Base-by-base conservation (phyloP, 2,888 invertebrate species). In the Hirtodrosophila confusa region DNA sequence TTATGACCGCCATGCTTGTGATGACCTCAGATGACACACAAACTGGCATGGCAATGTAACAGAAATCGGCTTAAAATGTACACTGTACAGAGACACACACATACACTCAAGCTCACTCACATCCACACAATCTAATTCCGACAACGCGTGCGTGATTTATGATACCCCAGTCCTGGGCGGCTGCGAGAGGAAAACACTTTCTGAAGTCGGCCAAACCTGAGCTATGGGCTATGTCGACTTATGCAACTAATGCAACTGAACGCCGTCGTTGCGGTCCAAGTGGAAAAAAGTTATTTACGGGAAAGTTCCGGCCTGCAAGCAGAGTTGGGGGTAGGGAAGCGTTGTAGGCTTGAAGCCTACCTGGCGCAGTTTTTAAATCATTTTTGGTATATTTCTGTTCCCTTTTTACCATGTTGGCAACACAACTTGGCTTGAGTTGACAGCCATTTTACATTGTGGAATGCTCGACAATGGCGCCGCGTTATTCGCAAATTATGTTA, bases 401-500 rank as follows among this genome's bases (percentile, higher is more conserved):
- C 44, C 35, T 37, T 27, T 57, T 39, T 41, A 27, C 6, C n/a
- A 10, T 24, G 12, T 31, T 31, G 31, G 31, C 35, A 6, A 27
- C 24, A 35, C 27, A 54, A 43, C 17, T 62, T 55, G 33, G 49
- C 61, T 29, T 47, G 53, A 61, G 60, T 55, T 62, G 47, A 58
- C 63, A 61, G 53, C 56, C 56, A 75, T 68, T 78, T 80, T 75
- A 71, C 75, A 72, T 74, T 60, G 61, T 50, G 37, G 24, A 39
- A 50, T 36, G 27, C 41, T 24, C 29, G 41, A 49, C 27, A 73
- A 48, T 68, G 63, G 45, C 33, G 43, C 27, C 48, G 47, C 68
- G 68, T 58, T 84, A 82, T 65, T 63, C 40, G 78, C 82, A 86
- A 82, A 73, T 83, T 87, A 83, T 83, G 84, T 77, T 79, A 87